phyloP scores from a whole-genome alignment of 2,113 vertebrate species.

The Anoura caudifer region DNA sequence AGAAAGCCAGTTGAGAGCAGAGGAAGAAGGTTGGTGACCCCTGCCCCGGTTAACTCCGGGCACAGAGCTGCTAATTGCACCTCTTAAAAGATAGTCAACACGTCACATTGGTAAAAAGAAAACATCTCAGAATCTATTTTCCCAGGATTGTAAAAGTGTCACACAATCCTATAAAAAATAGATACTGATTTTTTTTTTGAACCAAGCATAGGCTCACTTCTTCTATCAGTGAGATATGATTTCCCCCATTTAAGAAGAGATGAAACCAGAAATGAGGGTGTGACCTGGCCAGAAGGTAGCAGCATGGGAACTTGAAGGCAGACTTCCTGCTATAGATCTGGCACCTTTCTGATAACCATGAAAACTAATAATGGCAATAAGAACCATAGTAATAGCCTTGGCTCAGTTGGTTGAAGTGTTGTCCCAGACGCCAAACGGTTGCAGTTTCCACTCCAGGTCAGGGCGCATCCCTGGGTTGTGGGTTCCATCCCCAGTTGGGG shows the following conservation, averaged over 20 bases:
- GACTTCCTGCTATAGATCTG: not conserved
- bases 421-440: too few species aligned
- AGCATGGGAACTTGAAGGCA: not conserved
- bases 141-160: not conserved
- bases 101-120: not conserved
- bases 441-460: too few species aligned
- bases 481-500: too few species aligned
- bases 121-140: not conserved
- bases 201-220: not conserved
- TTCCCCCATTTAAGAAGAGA: not conserved
- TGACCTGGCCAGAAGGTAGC: not conserved
- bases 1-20: not conserved
- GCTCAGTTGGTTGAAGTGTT: too few species aligned
- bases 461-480: too few species aligned
- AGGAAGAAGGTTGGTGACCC: conserved; percentile 45
- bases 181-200: not conserved
- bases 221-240: not conserved
- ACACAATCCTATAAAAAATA: not conserved
- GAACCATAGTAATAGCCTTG: not conserved
- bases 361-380: not conserved
- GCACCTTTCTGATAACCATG: not conserved
- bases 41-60: not conserved
- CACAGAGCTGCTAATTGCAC: too few species aligned
- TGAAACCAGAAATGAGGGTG: not conserved
- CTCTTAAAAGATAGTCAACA: not conserved